Base-by-base conservation (phyloP, 2,113 vertebrate genomes). In the Ictalurus furcatus region DNA sequence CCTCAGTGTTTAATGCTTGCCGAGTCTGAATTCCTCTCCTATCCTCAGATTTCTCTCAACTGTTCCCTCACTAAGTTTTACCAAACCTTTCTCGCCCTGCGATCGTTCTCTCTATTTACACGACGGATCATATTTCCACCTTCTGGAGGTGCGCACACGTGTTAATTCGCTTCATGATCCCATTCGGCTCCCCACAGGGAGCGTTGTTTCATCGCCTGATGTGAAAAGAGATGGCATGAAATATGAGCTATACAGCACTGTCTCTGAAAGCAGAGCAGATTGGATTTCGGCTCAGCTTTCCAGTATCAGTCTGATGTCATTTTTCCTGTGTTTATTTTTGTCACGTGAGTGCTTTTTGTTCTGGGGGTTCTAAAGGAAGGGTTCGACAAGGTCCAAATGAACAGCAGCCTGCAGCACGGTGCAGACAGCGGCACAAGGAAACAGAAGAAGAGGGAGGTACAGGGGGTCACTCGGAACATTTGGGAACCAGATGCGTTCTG, bases 81-180 rank as follows among this genome's bases (percentile, higher is more conserved):
- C 17, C 48, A 58, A 69, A 79, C 54, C 61, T 19, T 7, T 37
- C 8, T 28, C 23, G 25, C 54, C 54, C 95, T 93, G 96, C 94
- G 95, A 93, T 93, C 94, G 92, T 92, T 96, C 95, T 96, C 95
- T 96, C 95, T 94, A 96, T 98, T 97, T 97, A 96, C 95, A 97
- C 96, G 93, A 95, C 94, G 95, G 96, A 95, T 97, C 95, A 92
- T 91, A 92, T 98, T 97, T 95, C 96, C 94, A 92, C 94, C 93
- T 95, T 96, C 95, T 96, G 95, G 96, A 97, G 95, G 93, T 96
- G 95, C 95, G 96, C 94, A 95, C 97, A 91, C 76, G 69, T 95
- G 93, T 90, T 88, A 95, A 92, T 96, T 93, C 91, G 93, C 93
- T 94, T 93, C 94, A 95, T 94, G 96, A 95, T 97, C 95, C 95